A percentile compares a stretch with the other conserved stretches of the same genome.
Evolutionary conservation across 1,140 invertebrate genomes (phyloP).

Genomic region (Eriosoma lanigerum): DNA sequence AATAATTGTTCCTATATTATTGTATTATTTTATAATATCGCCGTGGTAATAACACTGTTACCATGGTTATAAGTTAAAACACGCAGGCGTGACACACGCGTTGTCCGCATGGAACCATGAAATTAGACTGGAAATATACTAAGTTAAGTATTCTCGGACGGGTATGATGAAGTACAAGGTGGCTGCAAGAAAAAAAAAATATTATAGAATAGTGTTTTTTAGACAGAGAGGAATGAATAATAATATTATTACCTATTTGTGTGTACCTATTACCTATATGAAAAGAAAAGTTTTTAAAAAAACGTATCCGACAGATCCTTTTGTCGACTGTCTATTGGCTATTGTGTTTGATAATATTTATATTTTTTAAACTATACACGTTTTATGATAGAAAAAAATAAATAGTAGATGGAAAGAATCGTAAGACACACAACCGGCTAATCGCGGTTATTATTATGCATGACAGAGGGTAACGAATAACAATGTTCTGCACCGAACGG

Average conservation of each 20-base stretch:
- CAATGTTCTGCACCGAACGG: too few species aligned
- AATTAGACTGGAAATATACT: slow-evolving; percentile 22
- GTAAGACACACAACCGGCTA: background rate
- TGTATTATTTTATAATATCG: background rate
- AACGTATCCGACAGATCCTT: background rate
- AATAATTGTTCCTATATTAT: background rate
- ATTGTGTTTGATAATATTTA: background rate
- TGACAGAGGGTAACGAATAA: background rate
- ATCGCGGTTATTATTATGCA: background rate
- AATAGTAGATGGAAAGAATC: background rate
- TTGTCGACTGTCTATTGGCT: background rate
- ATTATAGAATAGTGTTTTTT: too few species aligned
- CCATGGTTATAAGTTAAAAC: slow-evolving; percentile 27
- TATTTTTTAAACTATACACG: background rate
- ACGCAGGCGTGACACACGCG: slow-evolving; percentile 16
- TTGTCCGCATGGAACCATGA: slow-evolving; percentile 31
- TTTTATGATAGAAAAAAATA: background rate
- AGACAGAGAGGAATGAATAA: too few species aligned
- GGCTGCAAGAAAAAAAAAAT: slow-evolving; percentile 21
- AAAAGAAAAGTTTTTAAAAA: too few species aligned
- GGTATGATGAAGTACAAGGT: background rate
- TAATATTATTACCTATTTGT: too few species aligned
- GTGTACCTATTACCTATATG: too few species aligned
- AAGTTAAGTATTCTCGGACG: background rate
- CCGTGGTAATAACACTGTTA: slow-evolving; percentile 7